These are phyloP conservation scores for Thamnaconus septentrionalis DNA, from an alignment of 2,113 vertebrate genomes.

Conservation along the genomic window DNA sequence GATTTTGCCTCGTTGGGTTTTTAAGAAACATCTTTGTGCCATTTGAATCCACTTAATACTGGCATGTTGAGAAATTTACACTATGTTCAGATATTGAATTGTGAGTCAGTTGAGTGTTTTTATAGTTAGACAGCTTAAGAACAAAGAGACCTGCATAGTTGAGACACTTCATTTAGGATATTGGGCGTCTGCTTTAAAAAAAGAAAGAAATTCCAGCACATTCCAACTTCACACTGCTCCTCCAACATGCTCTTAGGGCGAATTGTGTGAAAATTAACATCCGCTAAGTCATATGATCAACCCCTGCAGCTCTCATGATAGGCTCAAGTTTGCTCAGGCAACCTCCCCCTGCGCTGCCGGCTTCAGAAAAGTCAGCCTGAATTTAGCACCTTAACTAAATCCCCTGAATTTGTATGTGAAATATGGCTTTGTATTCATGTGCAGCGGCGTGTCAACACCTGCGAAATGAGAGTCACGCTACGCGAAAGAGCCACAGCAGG, in stretches of 20 bases:
- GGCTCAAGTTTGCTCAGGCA: conserved; percentile 10
- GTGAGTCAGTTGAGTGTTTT: background rate
- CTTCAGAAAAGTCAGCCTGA: conserved; percentile 22
- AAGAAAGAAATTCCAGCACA: too few relatives aligned
- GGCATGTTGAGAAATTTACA: conserved; percentile 26
- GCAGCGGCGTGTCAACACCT: conserved; percentile 48
- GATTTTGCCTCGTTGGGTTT: background rate
- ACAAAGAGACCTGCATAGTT: background rate
- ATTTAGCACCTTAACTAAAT: conserved; percentile 34
- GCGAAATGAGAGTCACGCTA: conserved; percentile 44
- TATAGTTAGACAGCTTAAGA: background rate
- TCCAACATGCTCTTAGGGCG: background rate
- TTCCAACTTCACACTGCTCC: background rate
- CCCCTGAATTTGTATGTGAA: conserved; percentile 35
- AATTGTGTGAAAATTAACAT: conserved; percentile 12
- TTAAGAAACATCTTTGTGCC: conserved; percentile 4
- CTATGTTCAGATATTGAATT: background rate
- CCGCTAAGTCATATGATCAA: conserved; percentile 17
- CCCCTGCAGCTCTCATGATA: conserved; percentile 7
- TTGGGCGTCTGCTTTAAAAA: background rate
- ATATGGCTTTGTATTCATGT: conserved; percentile 43
- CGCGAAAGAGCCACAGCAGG: conserved; percentile 30
- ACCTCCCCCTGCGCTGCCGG: conserved; percentile 16
- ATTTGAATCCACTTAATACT: conserved; percentile 8
- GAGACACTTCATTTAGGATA: background rate